These are phyloP conservation scores for Morinoia aosen DNA, from an alignment of 2,888 invertebrate species.

Conservation along the genomic window DNA sequence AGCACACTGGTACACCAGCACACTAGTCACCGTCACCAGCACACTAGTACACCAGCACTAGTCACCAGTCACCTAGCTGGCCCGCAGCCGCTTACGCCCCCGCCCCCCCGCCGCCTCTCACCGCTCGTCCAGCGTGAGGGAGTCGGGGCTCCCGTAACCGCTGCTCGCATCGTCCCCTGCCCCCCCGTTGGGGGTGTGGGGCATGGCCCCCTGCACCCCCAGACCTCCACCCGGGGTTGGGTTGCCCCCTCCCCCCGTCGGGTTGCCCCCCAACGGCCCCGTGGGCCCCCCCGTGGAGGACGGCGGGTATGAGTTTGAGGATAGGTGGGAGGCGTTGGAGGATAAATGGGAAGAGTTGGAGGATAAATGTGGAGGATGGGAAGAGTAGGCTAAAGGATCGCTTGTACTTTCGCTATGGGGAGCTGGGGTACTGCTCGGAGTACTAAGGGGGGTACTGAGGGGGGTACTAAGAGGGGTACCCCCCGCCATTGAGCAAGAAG, in stretches of 20 bases:
- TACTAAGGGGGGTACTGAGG: neutral
- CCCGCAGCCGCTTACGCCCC: constrained; percentile 62
- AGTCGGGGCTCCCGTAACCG: constrained; percentile 85
- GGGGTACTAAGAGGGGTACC: neutral
- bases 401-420: neutral
- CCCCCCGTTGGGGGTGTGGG: constrained; percentile 60
- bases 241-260: neutral
- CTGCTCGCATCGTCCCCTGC: constrained; percentile 80
- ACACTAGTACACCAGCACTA: constrained; percentile 39
- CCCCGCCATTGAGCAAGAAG: constrained; percentile 45
- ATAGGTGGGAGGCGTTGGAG: neutral
- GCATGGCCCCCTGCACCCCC: constrained; percentile 42
- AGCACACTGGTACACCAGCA: neutral
- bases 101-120: constrained; percentile 68
- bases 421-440: neutral
- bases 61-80: neutral
- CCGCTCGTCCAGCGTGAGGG: constrained; percentile 76
- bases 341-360: neutral
- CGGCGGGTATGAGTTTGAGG: constrained; percentile 53
- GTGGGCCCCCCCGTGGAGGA: constrained; percentile 53
- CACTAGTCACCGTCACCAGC: neutral
- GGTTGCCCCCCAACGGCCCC: neutral
- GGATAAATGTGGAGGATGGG: neutral
- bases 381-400: neutral
- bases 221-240: neutral